Base-by-base conservation (phyloP, 2,888 invertebrate genomes). In the Nasonia oneida region DNA sequence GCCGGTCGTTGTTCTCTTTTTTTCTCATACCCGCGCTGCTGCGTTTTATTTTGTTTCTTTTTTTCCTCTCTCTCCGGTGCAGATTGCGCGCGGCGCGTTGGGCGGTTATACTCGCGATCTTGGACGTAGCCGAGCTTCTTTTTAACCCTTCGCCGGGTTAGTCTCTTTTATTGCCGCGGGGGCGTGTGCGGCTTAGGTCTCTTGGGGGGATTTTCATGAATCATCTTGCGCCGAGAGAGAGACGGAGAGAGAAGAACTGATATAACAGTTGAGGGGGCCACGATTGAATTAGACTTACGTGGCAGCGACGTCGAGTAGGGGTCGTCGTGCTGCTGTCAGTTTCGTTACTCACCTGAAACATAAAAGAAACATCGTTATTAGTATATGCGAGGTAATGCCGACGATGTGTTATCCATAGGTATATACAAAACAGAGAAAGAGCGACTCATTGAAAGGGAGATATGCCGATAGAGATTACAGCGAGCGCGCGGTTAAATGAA, bases 321-420 rank as follows among this genome's bases (percentile, higher is more conserved):
- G 18, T 42, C 50, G 5, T 57, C n/a, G 53, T 18, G 18, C n/a
- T 10, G 5, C 18, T 12, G 10, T 64, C 15, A 12, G 4, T 78
- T 47, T 18, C 50, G 64, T 50, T 18, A 85, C 81, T 85, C 81
- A 85, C 85, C 85, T 85, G 81, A 15, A 81, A 85, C 81, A 85
- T 18, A 73, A 70, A 83, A 23, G 57, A 47, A 37, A 42, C 12
- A 53, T 18, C 18, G 33, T 80, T 81, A 33, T 47, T 47, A 47
- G 47, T 2, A 47, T 10, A 10, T 2, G 12, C 2, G 12, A 1
- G 8, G 47, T 47, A 47, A 47, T 47, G 10, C 12, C 12, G 47
- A 47, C 47, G 47, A 47, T 47, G 47, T n/a, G 57, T 61, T 53
- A 18, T 15, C 23, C 57, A 23, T 61, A 23, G 23, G n/a, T 61